phyloP scores from a whole-genome alignment of 92 coral and sea anemone genomes.

The Paragorgia papillata region DNA sequence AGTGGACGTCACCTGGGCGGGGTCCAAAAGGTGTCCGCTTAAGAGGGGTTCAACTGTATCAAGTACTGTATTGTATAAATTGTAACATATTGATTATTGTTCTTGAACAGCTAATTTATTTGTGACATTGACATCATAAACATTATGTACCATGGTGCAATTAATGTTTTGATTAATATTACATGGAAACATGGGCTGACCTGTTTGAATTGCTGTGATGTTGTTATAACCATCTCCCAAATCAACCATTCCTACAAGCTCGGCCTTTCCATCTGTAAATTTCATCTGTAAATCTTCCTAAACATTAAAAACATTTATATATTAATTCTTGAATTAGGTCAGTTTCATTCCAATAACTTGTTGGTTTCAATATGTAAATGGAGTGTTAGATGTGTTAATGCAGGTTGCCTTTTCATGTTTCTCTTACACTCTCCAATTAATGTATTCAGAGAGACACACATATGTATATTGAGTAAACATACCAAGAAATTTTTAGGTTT shows the following conservation, averaged over 20 bases:
- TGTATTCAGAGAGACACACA: too few species aligned
- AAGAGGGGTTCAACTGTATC: too few species aligned
- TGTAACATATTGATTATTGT: too few species aligned
- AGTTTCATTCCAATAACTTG: not conserved
- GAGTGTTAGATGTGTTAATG: not conserved
- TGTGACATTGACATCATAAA: too few species aligned
- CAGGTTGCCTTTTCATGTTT: too few species aligned
- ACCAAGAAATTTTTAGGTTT: not conserved
- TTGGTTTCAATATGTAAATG: not conserved
- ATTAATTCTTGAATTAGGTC: not conserved
- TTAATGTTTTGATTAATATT: too few species aligned
- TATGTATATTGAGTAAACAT: too few species aligned
- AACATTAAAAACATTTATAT: conserved; percentile 22
- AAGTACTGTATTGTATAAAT: too few species aligned
- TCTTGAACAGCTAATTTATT: too few species aligned
- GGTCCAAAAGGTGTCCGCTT: too few species aligned
- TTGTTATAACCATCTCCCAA: conserved; percentile 51
- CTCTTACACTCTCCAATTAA: conserved; percentile 3
- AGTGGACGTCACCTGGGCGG: too few species aligned
- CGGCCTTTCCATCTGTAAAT: conserved; percentile 39
- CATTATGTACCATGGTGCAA: too few species aligned
- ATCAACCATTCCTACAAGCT: conserved; percentile 49
- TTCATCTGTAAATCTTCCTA: conserved; percentile 62
- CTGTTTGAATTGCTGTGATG: conserved; percentile 29
- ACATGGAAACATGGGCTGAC: not conserved